A percentile compares a stretch with the other conserved stretches of the same genome.
Evolutionary conservation across 2,888 invertebrate species (phyloP).

Genomic region (Cheilosia vulpina): DNA sequence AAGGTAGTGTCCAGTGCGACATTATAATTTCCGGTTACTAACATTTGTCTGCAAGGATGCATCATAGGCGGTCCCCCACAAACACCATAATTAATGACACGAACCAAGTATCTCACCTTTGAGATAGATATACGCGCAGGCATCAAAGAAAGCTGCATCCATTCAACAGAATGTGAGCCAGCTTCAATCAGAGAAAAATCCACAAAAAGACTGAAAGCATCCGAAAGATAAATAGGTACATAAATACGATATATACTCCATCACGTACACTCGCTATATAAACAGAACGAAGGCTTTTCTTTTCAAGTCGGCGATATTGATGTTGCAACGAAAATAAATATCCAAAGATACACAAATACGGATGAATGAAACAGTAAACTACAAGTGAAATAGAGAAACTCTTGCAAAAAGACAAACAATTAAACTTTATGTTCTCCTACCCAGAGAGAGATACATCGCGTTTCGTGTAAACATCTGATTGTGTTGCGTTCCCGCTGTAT

Average conservation of each 20-base stretch:
- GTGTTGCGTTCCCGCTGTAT: conserved; percentile 36
- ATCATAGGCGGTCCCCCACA: too few relatives aligned
- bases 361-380: conserved; percentile 57
- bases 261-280: conserved; percentile 15
- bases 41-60: too few relatives aligned
- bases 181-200: conserved; percentile 18
- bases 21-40: too few relatives aligned
- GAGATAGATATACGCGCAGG: background rate
- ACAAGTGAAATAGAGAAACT: conserved; percentile 9
- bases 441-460: conserved; percentile 38
- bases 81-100: conserved; percentile 41
- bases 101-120: conserved; percentile 14
- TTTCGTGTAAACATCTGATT: conserved; percentile 60
- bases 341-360: conserved; percentile 54
- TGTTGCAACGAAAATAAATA: conserved; percentile 47
- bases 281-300: conserved; percentile 14
- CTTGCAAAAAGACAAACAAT: conserved; percentile 55
- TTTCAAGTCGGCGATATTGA: conserved; percentile 52
- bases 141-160: conserved; percentile 25
- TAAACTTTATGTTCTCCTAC: conserved; percentile 32
- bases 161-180: conserved; percentile 8
- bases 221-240: conserved; percentile 45
- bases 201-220: conserved; percentile 12
- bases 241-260: background rate
- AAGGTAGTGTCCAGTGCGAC: too few relatives aligned